Evolutionary conservation across 2,888 invertebrate species (phyloP).

Genomic region (Drosophila pseudotakahashii): DNA sequence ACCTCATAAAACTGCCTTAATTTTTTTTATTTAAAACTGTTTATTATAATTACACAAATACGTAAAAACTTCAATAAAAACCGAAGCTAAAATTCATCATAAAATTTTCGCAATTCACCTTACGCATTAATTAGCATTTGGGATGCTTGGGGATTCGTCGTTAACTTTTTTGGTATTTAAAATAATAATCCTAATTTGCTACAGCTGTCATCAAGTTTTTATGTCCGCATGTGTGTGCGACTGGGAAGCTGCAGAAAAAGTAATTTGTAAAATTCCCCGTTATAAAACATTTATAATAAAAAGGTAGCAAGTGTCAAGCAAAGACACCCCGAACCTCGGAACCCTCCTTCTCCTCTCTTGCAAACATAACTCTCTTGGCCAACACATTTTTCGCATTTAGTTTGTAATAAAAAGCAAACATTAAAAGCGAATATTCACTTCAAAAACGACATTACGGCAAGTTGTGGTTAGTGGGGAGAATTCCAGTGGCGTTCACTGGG

Average conservation of each 20-base stretch:
- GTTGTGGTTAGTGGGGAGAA: slow-evolving; percentile 10
- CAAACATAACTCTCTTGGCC: background rate
- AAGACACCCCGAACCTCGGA: slow-evolving; percentile 4
- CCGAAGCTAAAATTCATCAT: background rate
- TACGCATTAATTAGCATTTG: slow-evolving; percentile 16
- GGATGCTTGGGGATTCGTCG: background rate
- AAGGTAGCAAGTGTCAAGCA: slow-evolving; percentile 53
- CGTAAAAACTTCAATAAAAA: background rate
- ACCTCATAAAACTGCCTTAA: background rate
- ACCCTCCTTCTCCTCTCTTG: too few species aligned
- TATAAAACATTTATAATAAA: slow-evolving; percentile 69
- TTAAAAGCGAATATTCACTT: slow-evolving; percentile 62
- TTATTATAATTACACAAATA: too few species aligned
- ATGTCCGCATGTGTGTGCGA: slow-evolving; percentile 34
- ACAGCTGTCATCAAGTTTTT: slow-evolving; percentile 65
- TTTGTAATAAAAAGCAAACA: slow-evolving; percentile 51
- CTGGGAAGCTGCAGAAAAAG: slow-evolving; percentile 61
- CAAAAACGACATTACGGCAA: slow-evolving; percentile 33
- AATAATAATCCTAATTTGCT: slow-evolving; percentile 74
- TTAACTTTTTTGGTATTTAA: slow-evolving; percentile 51
- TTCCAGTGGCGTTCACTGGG: background rate
- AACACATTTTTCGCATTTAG: slow-evolving; percentile 66
- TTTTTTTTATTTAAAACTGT: too few species aligned
- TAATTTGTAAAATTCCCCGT: slow-evolving; percentile 63
- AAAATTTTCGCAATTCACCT: slow-evolving; percentile 1